These are phyloP conservation scores for Apodemus speciosus DNA, from an alignment of 2,113 vertebrate species.

Conservation along the genomic window DNA sequence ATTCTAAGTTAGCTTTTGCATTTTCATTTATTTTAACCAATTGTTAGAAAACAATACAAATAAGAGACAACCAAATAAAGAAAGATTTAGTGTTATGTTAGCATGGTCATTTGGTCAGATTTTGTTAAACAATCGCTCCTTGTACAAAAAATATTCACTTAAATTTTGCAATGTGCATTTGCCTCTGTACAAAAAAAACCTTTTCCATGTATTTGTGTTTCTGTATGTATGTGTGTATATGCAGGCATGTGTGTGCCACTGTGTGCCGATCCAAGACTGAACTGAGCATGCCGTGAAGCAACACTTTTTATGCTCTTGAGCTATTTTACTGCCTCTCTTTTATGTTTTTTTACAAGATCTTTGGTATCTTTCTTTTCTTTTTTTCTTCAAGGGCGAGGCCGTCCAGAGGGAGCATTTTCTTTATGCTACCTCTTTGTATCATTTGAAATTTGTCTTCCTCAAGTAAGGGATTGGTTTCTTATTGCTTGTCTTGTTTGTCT, in stretches of 20 bases:
- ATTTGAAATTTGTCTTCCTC: slow-evolving; percentile 24
- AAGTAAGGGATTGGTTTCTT: neutral
- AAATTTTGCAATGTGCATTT: slow-evolving; percentile 64
- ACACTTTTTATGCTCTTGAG: neutral
- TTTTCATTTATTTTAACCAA: slow-evolving; percentile 84
- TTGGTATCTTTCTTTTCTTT: slow-evolving; percentile 86
- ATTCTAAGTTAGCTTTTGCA: slow-evolving; percentile 67
- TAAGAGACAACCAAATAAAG: slow-evolving; percentile 78
- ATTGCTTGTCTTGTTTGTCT: slow-evolving; percentile 39
- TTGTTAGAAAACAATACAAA: slow-evolving; percentile 83
- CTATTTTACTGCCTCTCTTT: slow-evolving; percentile 42
- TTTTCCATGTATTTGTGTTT: neutral
- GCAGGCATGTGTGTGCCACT: neutral
- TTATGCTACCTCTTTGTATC: slow-evolving; percentile 67
- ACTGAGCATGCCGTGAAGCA: neutral
- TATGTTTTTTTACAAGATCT: slow-evolving; percentile 79
- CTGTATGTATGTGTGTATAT: neutral
- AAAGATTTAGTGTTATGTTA: slow-evolving; percentile 80
- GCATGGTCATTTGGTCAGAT: slow-evolving; percentile 76
- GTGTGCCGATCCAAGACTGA: neutral
- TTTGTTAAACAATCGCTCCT: slow-evolving; percentile 71
- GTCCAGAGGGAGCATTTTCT: slow-evolving; percentile 76
- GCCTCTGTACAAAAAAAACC: neutral
- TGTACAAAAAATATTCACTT: slow-evolving; percentile 78
- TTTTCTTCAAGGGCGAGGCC: neutral